Evolutionary conservation across 2,797 vertebrate species (phyloP).

Genomic region (Notoglanidium macrostoma): DNA sequence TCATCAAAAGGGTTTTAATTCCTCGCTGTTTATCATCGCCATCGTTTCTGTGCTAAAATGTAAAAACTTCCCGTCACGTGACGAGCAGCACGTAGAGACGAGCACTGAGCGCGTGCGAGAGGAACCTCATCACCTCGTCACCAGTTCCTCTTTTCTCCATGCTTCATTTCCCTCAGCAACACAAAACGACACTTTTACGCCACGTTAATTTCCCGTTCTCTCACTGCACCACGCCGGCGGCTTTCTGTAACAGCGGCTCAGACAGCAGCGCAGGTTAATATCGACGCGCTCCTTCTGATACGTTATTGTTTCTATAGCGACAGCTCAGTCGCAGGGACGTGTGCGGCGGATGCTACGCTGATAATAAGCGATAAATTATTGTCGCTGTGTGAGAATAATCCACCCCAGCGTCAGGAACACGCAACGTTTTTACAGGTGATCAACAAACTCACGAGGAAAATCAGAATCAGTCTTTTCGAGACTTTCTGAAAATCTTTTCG

Average conservation of each 20-base stretch:
- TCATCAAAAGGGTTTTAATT: neutral
- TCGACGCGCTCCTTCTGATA: too few species aligned
- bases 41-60: neutral
- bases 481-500: too few species aligned
- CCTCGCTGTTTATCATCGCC: neutral
- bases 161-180: neutral
- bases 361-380: too few species aligned
- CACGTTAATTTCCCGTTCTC: neutral
- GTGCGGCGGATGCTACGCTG: neutral
- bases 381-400: too few species aligned
- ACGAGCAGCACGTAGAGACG: neutral
- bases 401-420: too few species aligned
- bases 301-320: neutral
- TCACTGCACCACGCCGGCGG: neutral
- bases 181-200: neutral
- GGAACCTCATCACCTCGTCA: slow-evolving; percentile 18
- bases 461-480: too few species aligned
- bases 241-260: neutral
- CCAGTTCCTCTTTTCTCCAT: slow-evolving; percentile 9
- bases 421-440: too few species aligned
- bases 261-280: neutral
- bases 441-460: too few species aligned
- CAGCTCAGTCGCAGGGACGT: neutral
- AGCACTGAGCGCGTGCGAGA: slow-evolving; percentile 27
- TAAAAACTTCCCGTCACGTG: neutral